Conservation (phyloP, 2,113 vertebrate genomes). For the Microtus oregoni region DNA sequence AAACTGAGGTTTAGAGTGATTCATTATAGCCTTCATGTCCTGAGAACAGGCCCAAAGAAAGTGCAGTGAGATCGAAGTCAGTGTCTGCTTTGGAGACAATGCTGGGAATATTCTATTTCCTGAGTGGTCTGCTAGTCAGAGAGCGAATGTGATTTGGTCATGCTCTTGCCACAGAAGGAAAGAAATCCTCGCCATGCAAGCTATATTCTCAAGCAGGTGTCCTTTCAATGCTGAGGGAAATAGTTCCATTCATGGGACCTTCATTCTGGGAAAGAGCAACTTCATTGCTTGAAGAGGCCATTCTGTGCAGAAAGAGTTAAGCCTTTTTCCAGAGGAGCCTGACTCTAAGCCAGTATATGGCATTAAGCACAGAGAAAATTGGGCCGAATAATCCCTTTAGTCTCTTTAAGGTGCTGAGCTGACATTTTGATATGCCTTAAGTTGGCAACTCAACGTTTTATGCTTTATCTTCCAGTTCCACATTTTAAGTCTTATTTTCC, state of each 20-base stretch:
- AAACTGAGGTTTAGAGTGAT: background rate
- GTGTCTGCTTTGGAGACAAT: background rate
- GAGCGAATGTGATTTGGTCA: background rate
- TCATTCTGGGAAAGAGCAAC: slow-evolving; percentile 40
- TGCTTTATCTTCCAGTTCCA: slow-evolving; percentile 83
- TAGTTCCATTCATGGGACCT: slow-evolving; percentile 31
- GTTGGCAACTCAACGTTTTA: slow-evolving; percentile 77
- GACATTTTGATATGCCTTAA: slow-evolving; percentile 80
- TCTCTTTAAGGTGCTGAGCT: slow-evolving; percentile 81
- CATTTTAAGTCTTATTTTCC: slow-evolving; percentile 75
- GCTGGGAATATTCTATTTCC: background rate
- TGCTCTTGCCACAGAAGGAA: background rate
- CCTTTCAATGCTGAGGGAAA: slow-evolving; percentile 12
- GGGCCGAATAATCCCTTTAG: slow-evolving; percentile 83
- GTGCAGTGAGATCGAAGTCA: background rate
- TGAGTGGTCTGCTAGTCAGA: background rate
- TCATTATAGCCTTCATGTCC: background rate
- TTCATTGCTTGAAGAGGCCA: slow-evolving; percentile 9
- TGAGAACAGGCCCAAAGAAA: background rate
- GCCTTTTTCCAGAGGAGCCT: slow-evolving; percentile 54
- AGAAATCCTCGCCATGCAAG: background rate
- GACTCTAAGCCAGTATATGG: slow-evolving; percentile 79
- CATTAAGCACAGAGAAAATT: slow-evolving; percentile 82
- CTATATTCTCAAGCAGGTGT: background rate
- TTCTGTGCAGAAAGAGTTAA: slow-evolving; percentile 76